These are phyloP conservation scores for Drosophila mettleri DNA, from an alignment of 2,888 invertebrate genomes.

Conservation along the genomic window DNA sequence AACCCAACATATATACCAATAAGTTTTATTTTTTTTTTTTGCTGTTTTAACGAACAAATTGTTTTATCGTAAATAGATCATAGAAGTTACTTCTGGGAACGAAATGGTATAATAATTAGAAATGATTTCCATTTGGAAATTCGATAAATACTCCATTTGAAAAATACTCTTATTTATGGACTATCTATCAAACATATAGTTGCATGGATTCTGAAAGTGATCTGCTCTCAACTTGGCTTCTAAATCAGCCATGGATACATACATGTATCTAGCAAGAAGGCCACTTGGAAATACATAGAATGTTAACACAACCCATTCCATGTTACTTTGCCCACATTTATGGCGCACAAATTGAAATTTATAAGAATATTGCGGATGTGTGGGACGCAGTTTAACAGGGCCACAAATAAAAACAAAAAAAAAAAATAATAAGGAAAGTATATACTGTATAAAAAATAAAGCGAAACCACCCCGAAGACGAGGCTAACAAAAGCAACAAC, in stretches of 20 bases:
- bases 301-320: conserved; percentile 27
- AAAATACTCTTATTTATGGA: background rate
- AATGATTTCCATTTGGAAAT: background rate
- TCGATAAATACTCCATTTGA: too few relatives aligned
- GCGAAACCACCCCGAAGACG: conserved; percentile 48
- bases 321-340: conserved; percentile 40
- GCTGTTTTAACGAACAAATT: background rate
- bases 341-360: conserved; percentile 77
- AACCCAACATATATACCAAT: background rate
- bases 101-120: background rate
- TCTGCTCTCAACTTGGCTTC: background rate
- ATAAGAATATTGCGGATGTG: conserved; percentile 71
- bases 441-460: conserved; percentile 18
- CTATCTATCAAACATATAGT: background rate
- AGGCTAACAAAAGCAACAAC: conserved; percentile 63
- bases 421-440: conserved; percentile 9
- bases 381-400: conserved; percentile 46
- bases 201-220: background rate
- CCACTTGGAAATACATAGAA: conserved; percentile 5
- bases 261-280: background rate
- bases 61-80: conserved; percentile 3
- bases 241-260: background rate
- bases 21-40: background rate
- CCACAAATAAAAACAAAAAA: conserved; percentile 40
- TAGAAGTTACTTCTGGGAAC: background rate